Percentiles rank a stretch among this genome's conserved stretches.
These are phyloP conservation scores for Heterodera filipjevi DNA, from an alignment of 2,888 invertebrate genomes.

Conservation along the genomic window DNA sequence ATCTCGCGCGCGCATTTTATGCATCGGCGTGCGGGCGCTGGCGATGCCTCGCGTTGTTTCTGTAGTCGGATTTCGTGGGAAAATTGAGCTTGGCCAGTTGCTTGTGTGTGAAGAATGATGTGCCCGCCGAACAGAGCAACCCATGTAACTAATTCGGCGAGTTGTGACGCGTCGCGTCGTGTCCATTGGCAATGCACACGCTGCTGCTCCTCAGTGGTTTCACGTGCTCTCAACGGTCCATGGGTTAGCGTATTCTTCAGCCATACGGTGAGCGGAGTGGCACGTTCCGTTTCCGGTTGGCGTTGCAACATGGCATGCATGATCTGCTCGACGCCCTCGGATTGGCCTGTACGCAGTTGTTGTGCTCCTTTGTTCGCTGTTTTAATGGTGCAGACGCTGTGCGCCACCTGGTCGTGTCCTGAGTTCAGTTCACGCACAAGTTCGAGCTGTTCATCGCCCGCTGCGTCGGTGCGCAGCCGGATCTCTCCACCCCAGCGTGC, in stretches of 20 bases:
- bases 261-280: conserved; percentile 20
- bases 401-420: conserved; percentile 26
- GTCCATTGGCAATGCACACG: conserved; percentile 39
- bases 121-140: conserved; percentile 47
- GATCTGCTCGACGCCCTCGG: conserved; percentile 35
- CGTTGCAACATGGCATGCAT: conserved; percentile 35
- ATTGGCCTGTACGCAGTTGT: conserved; percentile 30
- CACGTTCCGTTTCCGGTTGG: conserved; percentile 32
- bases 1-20: conserved; percentile 36
- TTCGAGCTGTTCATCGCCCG: conserved; percentile 37
- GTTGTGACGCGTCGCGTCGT: conserved; percentile 30
- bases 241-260: not conserved
- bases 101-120: conserved; percentile 44
- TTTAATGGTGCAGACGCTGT: conserved; percentile 41
- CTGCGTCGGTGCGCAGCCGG: conserved; percentile 44
- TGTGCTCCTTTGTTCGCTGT: conserved; percentile 41
- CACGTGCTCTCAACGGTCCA: conserved; percentile 20
- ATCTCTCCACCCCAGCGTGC: conserved; percentile 41
- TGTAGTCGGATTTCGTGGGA: conserved; percentile 35
- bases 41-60: conserved; percentile 32
- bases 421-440: conserved; percentile 38
- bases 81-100: conserved; percentile 28
- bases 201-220: conserved; percentile 31
- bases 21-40: conserved; percentile 20
- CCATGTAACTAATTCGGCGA: conserved; percentile 30